Evolutionary conservation across 2,113 vertebrate genomes (phyloP), one percentile per base, ranked within the genome.

Genomic region (Cinclus mexicanus): DNA sequence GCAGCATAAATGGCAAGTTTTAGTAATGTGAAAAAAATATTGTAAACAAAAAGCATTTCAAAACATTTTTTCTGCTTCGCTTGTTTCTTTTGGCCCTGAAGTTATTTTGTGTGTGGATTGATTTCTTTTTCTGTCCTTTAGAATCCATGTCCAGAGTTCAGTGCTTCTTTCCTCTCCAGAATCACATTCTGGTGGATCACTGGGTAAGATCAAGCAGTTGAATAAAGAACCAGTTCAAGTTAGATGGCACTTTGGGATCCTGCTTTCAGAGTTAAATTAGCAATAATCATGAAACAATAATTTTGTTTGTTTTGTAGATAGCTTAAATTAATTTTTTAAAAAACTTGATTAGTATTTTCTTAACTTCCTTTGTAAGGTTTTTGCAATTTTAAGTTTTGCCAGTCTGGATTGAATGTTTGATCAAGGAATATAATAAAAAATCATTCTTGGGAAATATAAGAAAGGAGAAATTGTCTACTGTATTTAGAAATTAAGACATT

Each of bases 181-280:
- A 98, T 99, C 83, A 99, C 98, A 4, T 99, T 99, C 97, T 99
- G 99, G 99, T 99, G 99, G 99, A 99, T 99, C 96, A 99, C 98
- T 69, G 97, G 98, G 99, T 99, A 97, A 98, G 98, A 82, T 46
- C 26, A 78, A 31, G 22, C 84, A 67, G 41, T 15, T 56, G 23
- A 33, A 20, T 64, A 82, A 86, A 60, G 33, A 61, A 52, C 7
- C 14, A 52, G 21, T 87, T 87, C 23, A 67, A 85, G 15, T 75
- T 53, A 84, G 18, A 55, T 75, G 47, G 9, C 26, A 25, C 44
- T 59, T 64, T 68, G n/a, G 26, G 41, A 37, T 75, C 33, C 33
- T 87, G 37, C 35, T 60, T 76, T 64, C 47, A 33, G 33, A 76
- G 41, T 49, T 79, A 37, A 76, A 80, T 76, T 49, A 72, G 7